Conservation (phyloP, 2,888 invertebrate species). For the Phorcus lineatus region DNA sequence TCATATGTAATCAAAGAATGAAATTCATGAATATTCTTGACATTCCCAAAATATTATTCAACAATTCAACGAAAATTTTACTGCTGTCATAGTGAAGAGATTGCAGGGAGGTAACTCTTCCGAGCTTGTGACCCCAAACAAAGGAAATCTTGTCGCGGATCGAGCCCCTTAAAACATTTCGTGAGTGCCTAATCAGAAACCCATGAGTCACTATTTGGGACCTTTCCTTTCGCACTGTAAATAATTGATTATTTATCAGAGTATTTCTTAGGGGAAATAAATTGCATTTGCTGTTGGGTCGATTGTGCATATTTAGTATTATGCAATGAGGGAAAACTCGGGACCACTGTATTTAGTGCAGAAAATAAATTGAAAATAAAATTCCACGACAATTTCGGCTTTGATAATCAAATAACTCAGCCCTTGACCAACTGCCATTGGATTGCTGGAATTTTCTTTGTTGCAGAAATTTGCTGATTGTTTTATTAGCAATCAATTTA, state of each 20-base stretch:
- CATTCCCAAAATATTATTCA: no score
- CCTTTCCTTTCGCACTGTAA: conserved; percentile 5
- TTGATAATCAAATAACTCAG: background rate
- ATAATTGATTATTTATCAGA: conserved; percentile 5
- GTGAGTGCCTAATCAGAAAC: background rate
- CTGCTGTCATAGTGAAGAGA: background rate
- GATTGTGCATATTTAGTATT: background rate
- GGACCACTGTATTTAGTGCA: background rate
- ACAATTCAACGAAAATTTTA: no score
- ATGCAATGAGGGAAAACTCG: no score
- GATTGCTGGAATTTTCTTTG: conserved; percentile 12
- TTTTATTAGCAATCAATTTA: no score
- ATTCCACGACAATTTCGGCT: background rate
- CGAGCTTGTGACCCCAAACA: background rate
- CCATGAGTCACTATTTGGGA: conserved; percentile 6
- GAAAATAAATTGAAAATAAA: conserved; percentile 12
- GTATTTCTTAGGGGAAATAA: background rate
- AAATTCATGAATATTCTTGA: no score
- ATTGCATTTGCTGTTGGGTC: background rate
- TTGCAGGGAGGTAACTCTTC: conserved; percentile 1
- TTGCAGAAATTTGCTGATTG: background rate
- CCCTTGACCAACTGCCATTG: background rate
- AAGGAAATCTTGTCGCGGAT: background rate
- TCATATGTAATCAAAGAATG: no score
- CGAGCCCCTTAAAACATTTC: background rate